These are phyloP conservation scores for Drosophila baimaii DNA, from an alignment of 1,140 invertebrate species.

Conservation along the genomic window DNA sequence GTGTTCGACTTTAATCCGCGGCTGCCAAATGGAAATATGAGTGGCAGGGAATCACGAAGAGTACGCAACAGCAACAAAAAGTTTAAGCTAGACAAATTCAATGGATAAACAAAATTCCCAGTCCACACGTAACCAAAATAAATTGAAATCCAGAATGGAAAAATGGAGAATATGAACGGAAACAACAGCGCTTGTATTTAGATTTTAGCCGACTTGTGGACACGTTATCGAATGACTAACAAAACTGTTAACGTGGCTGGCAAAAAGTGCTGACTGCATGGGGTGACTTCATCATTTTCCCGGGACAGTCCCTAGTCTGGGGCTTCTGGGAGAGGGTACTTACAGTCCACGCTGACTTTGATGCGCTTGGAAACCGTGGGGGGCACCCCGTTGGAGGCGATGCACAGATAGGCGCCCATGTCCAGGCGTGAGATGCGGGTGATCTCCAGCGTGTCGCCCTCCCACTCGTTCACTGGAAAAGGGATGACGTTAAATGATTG, in stretches of 20 bases:
- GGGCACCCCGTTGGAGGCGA: conserved; percentile 89
- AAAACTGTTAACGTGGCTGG: conserved; percentile 32
- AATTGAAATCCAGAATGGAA: conserved; percentile 51
- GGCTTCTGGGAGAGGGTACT: conserved; percentile 85
- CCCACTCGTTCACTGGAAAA: conserved; percentile 90
- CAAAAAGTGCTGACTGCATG: conserved; percentile 17
- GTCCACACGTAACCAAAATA: conserved; percentile 59
- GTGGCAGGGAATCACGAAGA: conserved; percentile 29
- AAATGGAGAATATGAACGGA: conserved; percentile 3
- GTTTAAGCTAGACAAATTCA: conserved; percentile 10
- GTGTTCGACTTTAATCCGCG: conserved; percentile 60
- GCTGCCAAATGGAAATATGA: conserved; percentile 69
- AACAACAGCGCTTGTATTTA: conserved; percentile 36
- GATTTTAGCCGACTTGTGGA: conserved; percentile 33
- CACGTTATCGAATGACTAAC: conserved; percentile 20
- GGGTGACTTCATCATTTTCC: conserved; percentile 46
- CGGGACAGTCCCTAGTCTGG: conserved; percentile 4
- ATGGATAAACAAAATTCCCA: conserved; percentile 29
- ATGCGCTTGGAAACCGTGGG: conserved; percentile 94
- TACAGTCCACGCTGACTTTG: conserved; percentile 97
- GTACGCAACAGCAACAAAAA: conserved; percentile 11
- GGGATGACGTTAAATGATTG: conserved; percentile 67
- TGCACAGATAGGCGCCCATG: conserved; percentile 96
- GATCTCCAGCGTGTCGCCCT: conserved; percentile 93
- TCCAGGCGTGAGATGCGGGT: conserved; percentile 93